Conservation (phyloP, 2,888 invertebrate species). For the Nephrotoma appendiculata region DNA sequence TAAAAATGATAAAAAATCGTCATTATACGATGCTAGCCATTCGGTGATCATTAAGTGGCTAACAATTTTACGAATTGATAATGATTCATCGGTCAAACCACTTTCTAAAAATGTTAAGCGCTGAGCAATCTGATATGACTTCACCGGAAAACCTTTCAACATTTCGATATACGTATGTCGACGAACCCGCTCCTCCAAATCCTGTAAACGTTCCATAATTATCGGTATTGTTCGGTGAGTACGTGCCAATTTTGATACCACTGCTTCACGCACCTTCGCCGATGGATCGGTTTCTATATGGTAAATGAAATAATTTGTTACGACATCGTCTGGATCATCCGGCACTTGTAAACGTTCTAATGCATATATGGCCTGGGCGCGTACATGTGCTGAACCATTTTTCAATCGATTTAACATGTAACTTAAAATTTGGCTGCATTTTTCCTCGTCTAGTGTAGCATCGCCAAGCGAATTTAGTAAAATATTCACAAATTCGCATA, state of each 20-base stretch:
- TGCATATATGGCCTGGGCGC: slow-evolving; percentile 65
- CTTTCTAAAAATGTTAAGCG: slow-evolving; percentile 43
- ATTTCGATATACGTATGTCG: slow-evolving; percentile 34
- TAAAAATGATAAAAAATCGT: slow-evolving; percentile 55
- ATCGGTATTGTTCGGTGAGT: slow-evolving; percentile 52
- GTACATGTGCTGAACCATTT: slow-evolving; percentile 54
- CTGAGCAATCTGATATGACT: slow-evolving; percentile 44
- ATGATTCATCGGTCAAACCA: slow-evolving; percentile 47
- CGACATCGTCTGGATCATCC: slow-evolving; percentile 53
- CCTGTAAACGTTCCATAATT: slow-evolving; percentile 57
- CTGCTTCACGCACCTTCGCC: slow-evolving; percentile 51
- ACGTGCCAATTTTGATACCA: slow-evolving; percentile 58
- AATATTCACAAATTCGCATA: slow-evolving; percentile 64
- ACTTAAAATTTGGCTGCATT: slow-evolving; percentile 55
- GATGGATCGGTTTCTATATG: slow-evolving; percentile 62
- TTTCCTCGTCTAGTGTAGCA: slow-evolving; percentile 58
- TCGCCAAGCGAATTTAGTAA: slow-evolving; percentile 60
- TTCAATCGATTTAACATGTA: slow-evolving; percentile 39
- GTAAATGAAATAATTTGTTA: slow-evolving; percentile 55
- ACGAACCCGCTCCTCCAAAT: slow-evolving; percentile 64
- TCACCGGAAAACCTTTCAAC: slow-evolving; percentile 26
- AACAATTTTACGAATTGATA: slow-evolving; percentile 35
- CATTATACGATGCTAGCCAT: slow-evolving; percentile 61
- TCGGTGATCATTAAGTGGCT: slow-evolving; percentile 43
- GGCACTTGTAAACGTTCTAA: slow-evolving; percentile 71